Base-by-base conservation (phyloP, 2,888 invertebrate genomes). In the Hyposoter dolosus region DNA sequence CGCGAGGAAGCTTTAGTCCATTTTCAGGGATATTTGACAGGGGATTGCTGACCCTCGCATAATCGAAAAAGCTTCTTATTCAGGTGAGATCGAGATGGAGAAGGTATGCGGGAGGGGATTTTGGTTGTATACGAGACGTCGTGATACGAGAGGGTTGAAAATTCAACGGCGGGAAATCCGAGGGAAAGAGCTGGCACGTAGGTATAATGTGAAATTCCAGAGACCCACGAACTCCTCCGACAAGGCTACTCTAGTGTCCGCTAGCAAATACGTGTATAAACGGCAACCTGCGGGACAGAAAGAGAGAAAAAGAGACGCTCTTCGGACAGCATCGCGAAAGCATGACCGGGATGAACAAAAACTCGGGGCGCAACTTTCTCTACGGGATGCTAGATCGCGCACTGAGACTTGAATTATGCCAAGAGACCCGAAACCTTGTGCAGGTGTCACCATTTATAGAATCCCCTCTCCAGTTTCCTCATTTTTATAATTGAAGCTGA, bases 241-340 rank as follows among this genome's bases (percentile, higher is more conserved):
- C 56, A 19, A 50, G 19, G 81, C 69, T 95, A 32, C 94, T 94
- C 93, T 94, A 93, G 91, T 93, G 94, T 94, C 94, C 94, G 94
- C 94, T 50, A n/a, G 23, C 53, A 56, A 91, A 94, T 92, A 95
- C 94, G 94, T 94, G 93, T 94, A 93, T 94, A 95, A 95, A 94
- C 76, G 83, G 78, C 82, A 68, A 69, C 81, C 66, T 65, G 56
- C 60, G 82, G 63, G 43, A 3, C 6, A 50, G 47, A 9, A 5
- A 40, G 1, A 10, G 15, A 50, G n/a, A 50, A 56, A 72, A 72
- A 71, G 76, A 82, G 69, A 66, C 75, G 72, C 56, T 12, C 68
- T 81, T 86, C 77, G 85, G 83, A 85, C 82, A 74, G 72, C 82
- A 82, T 83, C 72, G 72, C 71, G 63, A 65, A 63, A 65, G 60